Conservation (phyloP, 35 echinoderm and acorn worm species). For the Ophiothrix spiculata region DNA sequence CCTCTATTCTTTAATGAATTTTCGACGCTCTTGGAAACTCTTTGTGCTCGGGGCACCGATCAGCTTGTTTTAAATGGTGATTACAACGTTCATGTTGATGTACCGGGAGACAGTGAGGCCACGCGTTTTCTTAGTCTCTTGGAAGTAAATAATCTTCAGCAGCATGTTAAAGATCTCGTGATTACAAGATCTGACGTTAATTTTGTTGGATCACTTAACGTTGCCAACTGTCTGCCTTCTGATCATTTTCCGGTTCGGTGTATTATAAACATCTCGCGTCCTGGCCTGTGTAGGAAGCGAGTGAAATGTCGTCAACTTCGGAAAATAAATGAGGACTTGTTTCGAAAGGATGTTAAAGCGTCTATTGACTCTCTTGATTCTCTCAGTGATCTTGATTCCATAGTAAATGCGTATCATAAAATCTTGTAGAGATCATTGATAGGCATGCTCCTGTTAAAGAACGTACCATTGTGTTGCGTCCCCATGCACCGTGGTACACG, state of each 20-base stretch:
- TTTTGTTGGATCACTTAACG: not conserved
- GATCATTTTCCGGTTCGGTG: not conserved
- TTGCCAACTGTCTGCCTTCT: not conserved
- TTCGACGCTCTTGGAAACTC: not conserved
- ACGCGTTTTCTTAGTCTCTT: conserved; percentile 12
- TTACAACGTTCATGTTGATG: conserved; percentile 43
- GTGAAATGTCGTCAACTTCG: not conserved
- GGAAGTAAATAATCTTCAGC: not conserved
- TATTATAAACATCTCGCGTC: not conserved
- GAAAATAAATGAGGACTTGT: not conserved
- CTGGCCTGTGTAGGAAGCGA: not conserved
- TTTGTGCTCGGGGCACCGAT: not conserved
- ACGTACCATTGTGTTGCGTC: not conserved
- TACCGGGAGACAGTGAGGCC: not conserved
- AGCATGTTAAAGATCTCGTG: not conserved
- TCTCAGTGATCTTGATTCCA: not conserved
- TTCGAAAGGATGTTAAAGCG: not conserved
- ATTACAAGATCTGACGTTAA: not conserved
- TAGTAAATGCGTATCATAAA: not conserved
- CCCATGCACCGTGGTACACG: not conserved
- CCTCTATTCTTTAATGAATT: not conserved
- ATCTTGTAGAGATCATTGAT: not conserved
- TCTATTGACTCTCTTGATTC: not conserved
- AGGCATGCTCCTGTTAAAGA: not conserved
- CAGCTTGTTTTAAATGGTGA: conserved; percentile 20